Base-by-base conservation (phyloP, 1,140 invertebrate genomes). In the Muscidifurax raptorellus region DNA sequence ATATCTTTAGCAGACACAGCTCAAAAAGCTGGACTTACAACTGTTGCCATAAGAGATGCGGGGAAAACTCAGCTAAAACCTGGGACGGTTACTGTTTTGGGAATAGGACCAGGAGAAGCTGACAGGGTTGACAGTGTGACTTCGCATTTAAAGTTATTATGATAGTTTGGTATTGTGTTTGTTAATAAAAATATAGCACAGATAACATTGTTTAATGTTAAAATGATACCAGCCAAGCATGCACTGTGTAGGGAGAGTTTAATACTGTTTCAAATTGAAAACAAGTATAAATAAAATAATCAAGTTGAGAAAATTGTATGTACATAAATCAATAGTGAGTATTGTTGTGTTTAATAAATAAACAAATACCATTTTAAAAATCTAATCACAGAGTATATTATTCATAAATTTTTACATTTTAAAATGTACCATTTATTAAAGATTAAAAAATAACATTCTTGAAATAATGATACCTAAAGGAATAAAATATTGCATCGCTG, bases 41-140 rank as follows among this genome's bases (percentile, higher is more conserved):
- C 94, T 27, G 94, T 93, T 66, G 71, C 96, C 30, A 95, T 98
- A 79, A 91, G 92, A 88, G 97, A 98, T 94, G 96, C 96, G 74
- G 97, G 97, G 2, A 93, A 93, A 88, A 98, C 97, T 44, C 95
- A 98, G 90, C 92, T 98, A 52, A 92, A 93, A 44, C 85, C 91
- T 82, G 94, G 94, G 22, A 96, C 96, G 28, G 92, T 94, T 22
- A 97, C 97, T 28, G 96, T 96, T 12, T 87, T 97, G 28, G 97
- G 96, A 59, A 94, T 98, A 82, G 97, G 97, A 59, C 97, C 96
- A 87, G 96, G 94, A 69, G 90, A 93, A 47, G 93, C 92, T 67
- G 88, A 93, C n/a, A 87, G 94, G 44, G 92, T 98, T 67, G 95
- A 97, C 90, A 90, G 94, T 88, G 90, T 97, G 67, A 96, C 96